phyloP scores from a whole-genome alignment of 2,797 vertebrate genomes.

The Enteromius paludinosus region DNA sequence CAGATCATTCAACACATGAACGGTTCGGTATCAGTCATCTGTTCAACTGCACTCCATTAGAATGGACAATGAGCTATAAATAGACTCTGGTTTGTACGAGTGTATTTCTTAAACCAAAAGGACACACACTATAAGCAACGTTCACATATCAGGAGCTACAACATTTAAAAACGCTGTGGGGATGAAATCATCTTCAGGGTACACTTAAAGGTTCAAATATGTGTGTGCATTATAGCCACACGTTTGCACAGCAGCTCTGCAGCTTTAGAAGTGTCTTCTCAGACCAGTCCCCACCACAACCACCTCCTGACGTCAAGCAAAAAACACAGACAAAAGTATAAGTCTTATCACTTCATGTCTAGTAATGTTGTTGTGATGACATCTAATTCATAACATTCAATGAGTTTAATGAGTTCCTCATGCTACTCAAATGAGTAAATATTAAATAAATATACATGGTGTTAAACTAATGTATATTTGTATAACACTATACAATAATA shows the following conservation, averaged over 20 bases:
- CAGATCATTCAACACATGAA: background rate
- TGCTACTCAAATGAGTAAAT: background rate
- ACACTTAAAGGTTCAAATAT: background rate
- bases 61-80: background rate
- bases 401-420: no score
- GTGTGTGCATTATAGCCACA: background rate
- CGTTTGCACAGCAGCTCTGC: background rate
- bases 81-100: background rate
- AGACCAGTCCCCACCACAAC: background rate
- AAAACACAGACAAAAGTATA: background rate
- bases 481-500: no score
- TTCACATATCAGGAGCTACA: background rate
- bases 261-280: background rate
- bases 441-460: background rate
- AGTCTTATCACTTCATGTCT: background rate
- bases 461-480: background rate
- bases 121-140: background rate
- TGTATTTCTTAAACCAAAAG: background rate
- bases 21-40: slow-evolving; percentile 11
- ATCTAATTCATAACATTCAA: background rate
- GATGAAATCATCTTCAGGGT: background rate
- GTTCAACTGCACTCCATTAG: background rate
- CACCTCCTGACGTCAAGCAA: background rate
- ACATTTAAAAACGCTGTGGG: background rate
- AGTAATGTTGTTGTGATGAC: background rate